Percentiles rank a stretch among this genome's conserved stretches.
phyloP scores from a whole-genome alignment of 2,797 vertebrate genomes.

The Phoeniculus purpureus region DNA sequence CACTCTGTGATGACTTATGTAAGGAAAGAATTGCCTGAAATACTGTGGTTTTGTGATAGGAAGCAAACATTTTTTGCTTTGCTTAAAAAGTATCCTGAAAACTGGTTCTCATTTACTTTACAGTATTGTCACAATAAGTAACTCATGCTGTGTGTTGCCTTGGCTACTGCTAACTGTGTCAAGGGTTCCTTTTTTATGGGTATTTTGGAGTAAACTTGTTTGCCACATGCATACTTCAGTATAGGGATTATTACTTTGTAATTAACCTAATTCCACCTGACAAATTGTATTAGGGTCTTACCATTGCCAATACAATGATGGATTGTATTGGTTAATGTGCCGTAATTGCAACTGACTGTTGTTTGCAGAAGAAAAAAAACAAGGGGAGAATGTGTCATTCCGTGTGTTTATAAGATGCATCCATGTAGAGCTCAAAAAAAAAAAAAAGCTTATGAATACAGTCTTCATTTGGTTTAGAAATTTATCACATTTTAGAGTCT shows the following conservation, averaged over 20 bases:
- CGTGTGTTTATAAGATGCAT: background rate
- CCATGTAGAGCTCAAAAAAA: background rate
- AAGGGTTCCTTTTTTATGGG: background rate
- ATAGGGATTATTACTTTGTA: background rate
- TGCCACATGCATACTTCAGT: background rate
- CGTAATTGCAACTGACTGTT: background rate
- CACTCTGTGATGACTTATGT: background rate
- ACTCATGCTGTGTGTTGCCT: background rate
- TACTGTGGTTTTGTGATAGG: background rate
- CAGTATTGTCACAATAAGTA: background rate
- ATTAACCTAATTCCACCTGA: background rate
- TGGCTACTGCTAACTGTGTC: background rate
- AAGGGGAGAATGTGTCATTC: background rate
- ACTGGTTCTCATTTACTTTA: background rate
- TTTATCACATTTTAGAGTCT: background rate
- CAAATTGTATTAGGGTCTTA: background rate
- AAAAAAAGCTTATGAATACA: background rate
- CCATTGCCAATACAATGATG: background rate
- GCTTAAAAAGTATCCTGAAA: background rate
- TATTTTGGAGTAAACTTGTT: background rate
- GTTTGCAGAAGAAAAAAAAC: background rate
- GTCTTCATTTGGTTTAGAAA: background rate
- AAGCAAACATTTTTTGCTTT: background rate
- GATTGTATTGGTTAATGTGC: background rate
- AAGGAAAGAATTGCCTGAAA: background rate